Conservation (phyloP, 1,140 invertebrate genomes). For the Drosophila pallidifrons region DNA sequence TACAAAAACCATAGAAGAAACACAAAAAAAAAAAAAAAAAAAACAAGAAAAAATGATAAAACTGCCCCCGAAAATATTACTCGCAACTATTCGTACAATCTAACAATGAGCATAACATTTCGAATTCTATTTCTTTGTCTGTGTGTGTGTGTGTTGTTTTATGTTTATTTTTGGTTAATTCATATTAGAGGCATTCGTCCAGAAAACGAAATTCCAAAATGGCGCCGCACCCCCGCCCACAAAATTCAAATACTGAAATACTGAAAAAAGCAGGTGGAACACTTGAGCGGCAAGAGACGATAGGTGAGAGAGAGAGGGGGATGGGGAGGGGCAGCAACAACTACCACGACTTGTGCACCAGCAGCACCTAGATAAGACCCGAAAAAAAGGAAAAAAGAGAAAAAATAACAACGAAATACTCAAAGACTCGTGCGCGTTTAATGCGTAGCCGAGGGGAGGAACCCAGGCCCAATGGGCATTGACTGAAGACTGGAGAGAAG, state of each 20-base stretch:
- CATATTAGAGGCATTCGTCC: slow-evolving; percentile 80
- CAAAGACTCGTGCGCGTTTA: slow-evolving; percentile 61
- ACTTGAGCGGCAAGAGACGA: slow-evolving; percentile 18
- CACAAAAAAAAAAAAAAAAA: slow-evolving; percentile 7
- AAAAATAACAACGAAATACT: no score
- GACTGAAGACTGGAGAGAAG: background rate
- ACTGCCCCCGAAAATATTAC: slow-evolving; percentile 17
- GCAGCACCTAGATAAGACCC: slow-evolving; percentile 43
- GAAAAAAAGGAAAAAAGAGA: slow-evolving; percentile 8
- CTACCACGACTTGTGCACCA: slow-evolving; percentile 12
- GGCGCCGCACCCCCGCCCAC: slow-evolving; percentile 30
- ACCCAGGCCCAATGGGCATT: background rate
- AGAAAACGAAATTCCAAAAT: slow-evolving; percentile 81
- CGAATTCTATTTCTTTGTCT: slow-evolving; percentile 54
- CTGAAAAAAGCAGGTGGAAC: slow-evolving; percentile 47
- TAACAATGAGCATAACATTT: slow-evolving; percentile 78
- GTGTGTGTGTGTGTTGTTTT: slow-evolving; percentile 43
- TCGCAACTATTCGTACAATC: slow-evolving; percentile 14
- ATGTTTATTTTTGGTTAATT: slow-evolving; percentile 68
- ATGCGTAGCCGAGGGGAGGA: slow-evolving; percentile 28
- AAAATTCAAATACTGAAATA: no score
- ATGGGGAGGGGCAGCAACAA: background rate
- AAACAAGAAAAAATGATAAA: slow-evolving; percentile 3
- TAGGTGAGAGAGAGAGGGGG: no score
- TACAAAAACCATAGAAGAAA: slow-evolving; percentile 54